Evolutionary conservation across 2,797 vertebrate genomes (phyloP).

Genomic region (Meda fulgida): DNA sequence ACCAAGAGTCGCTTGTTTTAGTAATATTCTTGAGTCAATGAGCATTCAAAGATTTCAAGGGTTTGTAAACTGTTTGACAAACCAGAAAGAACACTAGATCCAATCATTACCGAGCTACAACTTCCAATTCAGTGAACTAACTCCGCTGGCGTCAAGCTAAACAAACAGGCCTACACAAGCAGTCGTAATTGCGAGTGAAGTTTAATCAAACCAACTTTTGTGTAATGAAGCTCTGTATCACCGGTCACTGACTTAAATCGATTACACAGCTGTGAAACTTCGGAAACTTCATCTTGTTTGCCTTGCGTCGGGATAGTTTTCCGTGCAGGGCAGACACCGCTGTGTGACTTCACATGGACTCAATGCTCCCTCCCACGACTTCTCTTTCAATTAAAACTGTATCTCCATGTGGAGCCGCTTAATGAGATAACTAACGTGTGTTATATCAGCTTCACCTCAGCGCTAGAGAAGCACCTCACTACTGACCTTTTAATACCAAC

Average conservation of each 20-base stretch:
- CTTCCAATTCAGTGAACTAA: neutral
- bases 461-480: constrained; percentile 7
- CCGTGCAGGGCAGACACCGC: neutral
- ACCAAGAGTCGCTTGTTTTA: neutral
- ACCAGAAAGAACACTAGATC: neutral
- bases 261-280: constrained; percentile 25
- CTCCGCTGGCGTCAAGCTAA: neutral
- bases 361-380: constrained; percentile 44
- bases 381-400: constrained; percentile 60
- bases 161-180: constrained; percentile 17
- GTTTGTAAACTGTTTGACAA: neutral
- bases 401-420: constrained; percentile 48
- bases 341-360: constrained; percentile 20
- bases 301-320: neutral
- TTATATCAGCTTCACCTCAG: constrained; percentile 49
- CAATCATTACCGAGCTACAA: neutral
- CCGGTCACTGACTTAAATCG: neutral
- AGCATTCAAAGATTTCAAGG: neutral
- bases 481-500: constrained; percentile 44
- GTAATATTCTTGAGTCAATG: neutral
- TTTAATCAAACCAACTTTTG: constrained; percentile 50
- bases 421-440: constrained; percentile 61
- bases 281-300: constrained; percentile 12
- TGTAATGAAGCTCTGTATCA: constrained; percentile 45
- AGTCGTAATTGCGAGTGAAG: constrained; percentile 9